Base-by-base conservation (phyloP, 2,113 vertebrate genomes). In the Salminus brasiliensis region DNA sequence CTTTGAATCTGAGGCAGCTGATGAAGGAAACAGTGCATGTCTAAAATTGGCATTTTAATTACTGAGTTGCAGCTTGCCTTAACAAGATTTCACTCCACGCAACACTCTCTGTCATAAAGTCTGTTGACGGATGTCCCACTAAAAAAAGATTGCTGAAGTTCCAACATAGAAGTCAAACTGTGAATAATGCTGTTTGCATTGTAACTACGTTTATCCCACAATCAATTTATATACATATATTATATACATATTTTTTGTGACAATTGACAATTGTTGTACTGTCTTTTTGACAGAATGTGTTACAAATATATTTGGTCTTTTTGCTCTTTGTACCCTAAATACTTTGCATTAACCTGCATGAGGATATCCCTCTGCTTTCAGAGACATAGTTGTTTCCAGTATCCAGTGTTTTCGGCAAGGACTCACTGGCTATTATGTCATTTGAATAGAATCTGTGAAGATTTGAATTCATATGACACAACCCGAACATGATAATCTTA, bases 31-130 rank as follows among this genome's bases (percentile, higher is more conserved):
- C 34, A 23, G 57, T 72, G 83, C 79, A 81, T 78, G 79, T 74
- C 23, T 73, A 78, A 55, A 77, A 75, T 63, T 74, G 43, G 69
- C 69, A 70, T 73, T 23, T 47, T 66, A 67, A 80, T 67, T 67
- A 73, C 63, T 62, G 62, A 73, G 52, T 72, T 80, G 73, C 68
- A 53, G 53, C 74, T 66, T 49, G 72, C 73, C 29, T 76, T 62
- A 70, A 65, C 47, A 72, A 45, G 53, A 72, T 36, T 67, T 65
- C 70, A 53, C 72, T 67, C 39, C 79, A 81, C 71, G 36, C 83
- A 84, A 78, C 83, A 84, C 83, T 27, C 74, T 84, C 79, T 78
- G 79, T 84, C 83, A 84, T 81, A 80, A 81, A 70, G 49, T 62
- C 70, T 74, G 25, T 41, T 74, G 55, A 74, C 39, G 27, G 43